Evolutionary conservation across 2,797 vertebrate genomes (phyloP).

Genomic region (Leucoraja ocellata): DNA sequence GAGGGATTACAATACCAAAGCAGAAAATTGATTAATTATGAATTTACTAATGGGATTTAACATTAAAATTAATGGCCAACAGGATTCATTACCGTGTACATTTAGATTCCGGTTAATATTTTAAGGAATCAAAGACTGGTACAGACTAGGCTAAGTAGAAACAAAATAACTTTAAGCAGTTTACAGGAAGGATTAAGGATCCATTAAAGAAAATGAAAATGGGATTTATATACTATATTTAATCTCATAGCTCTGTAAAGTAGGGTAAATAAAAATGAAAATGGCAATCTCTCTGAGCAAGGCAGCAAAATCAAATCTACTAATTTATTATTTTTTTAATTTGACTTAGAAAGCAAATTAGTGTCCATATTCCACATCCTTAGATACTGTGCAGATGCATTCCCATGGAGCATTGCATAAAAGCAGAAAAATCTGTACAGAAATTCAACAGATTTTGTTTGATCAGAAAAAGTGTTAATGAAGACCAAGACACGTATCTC

Average conservation of each 20-base stretch:
- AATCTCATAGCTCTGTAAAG: background rate
- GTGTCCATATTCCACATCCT: background rate
- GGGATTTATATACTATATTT: background rate
- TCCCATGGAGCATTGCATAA: background rate
- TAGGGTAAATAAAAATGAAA: background rate
- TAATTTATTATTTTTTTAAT: background rate
- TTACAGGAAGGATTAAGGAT: conserved; percentile 13
- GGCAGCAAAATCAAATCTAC: background rate
- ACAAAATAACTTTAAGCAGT: conserved; percentile 9
- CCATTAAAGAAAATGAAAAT: background rate
- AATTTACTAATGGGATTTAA: background rate
- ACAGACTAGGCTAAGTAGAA: background rate
- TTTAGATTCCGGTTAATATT: background rate
- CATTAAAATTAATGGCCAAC: background rate
- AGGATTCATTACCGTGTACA: background rate
- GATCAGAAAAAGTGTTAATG: too few relatives aligned
- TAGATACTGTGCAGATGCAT: background rate
- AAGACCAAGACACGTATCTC: too few relatives aligned
- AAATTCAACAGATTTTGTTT: too few relatives aligned
- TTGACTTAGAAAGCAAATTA: background rate
- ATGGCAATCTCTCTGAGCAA: background rate
- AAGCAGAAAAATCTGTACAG: too few relatives aligned
- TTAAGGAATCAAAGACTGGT: background rate
- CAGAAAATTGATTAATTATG: background rate
- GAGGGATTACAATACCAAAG: background rate